These are phyloP conservation scores for Lipophrys pholis DNA, from an alignment of 2,113 vertebrate genomes.

Conservation along the genomic window DNA sequence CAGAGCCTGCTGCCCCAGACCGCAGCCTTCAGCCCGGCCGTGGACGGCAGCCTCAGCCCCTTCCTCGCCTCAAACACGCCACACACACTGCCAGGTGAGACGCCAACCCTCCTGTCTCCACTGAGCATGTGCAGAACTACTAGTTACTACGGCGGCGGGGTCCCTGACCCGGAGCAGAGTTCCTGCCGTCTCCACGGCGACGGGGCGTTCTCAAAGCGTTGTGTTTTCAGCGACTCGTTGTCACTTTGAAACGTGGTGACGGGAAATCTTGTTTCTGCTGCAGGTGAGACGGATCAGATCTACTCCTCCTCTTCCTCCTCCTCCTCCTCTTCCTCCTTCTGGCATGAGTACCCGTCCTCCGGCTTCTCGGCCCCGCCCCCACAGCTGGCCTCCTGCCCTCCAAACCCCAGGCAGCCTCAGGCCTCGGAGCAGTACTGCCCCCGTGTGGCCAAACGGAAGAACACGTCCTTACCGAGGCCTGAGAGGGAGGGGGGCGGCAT, in stretches of 20 bases:
- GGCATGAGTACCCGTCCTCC: constrained; percentile 77
- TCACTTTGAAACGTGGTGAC: too few relatives aligned
- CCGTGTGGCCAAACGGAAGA: constrained; percentile 82
- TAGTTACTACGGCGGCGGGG: too few relatives aligned
- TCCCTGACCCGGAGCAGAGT: too few relatives aligned
- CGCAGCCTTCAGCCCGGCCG: constrained; percentile 69
- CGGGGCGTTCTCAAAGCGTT: too few relatives aligned
- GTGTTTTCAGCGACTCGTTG: too few relatives aligned
- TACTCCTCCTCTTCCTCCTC: constrained; percentile 73
- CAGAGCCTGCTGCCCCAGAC: constrained; percentile 78
- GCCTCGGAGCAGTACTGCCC: constrained; percentile 79
- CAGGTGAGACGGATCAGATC: constrained; percentile 73
- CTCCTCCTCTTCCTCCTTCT: constrained; percentile 73
- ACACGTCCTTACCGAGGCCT: constrained; percentile 57
- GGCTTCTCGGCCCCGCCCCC: constrained; percentile 51
- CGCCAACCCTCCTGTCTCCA: too few relatives aligned
- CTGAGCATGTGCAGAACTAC: too few relatives aligned
- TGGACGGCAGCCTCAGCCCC: constrained; percentile 69
- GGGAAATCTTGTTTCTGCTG: too few relatives aligned
- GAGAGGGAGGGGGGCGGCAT: constrained; percentile 80
- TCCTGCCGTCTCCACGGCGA: too few relatives aligned
- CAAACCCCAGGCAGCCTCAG: constrained; percentile 36
- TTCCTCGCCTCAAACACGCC: constrained; percentile 62
- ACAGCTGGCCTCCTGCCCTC: constrained; percentile 58
- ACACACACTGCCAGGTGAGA: constrained; percentile 55